These are phyloP conservation scores for Chrosomus eos DNA, from an alignment of 2,797 vertebrate species.

Conservation along the genomic window DNA sequence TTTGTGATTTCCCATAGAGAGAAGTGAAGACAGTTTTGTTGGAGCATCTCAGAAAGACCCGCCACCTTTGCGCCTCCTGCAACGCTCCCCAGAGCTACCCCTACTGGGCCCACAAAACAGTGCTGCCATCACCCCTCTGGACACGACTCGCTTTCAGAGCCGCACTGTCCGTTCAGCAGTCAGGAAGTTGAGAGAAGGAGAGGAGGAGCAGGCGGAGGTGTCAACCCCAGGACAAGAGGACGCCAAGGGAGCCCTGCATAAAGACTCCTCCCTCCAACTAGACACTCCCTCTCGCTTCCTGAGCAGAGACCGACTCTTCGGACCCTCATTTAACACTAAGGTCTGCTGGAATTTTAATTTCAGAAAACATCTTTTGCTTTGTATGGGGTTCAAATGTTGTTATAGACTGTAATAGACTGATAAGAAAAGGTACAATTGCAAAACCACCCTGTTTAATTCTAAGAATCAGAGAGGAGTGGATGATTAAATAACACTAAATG, in stretches of 20 bases:
- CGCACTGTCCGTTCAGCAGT: conserved; percentile 86
- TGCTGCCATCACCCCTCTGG: conserved; percentile 87
- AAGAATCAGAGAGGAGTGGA: background rate
- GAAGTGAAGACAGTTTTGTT: conserved; percentile 76
- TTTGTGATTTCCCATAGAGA: conserved; percentile 63
- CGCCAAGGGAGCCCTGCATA: conserved; percentile 70
- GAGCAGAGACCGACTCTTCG: conserved; percentile 91
- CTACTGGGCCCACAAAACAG: conserved; percentile 72
- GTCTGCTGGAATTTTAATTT: conserved; percentile 63
- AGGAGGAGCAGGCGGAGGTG: conserved; percentile 58
- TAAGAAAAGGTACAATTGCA: background rate
- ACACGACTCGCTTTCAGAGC: conserved; percentile 89
- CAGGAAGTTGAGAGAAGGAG: conserved; percentile 74
- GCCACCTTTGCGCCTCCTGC: conserved; percentile 51
- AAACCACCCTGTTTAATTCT: background rate
- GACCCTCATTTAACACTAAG: conserved; percentile 92
- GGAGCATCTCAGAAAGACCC: conserved; percentile 75
- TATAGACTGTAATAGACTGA: too few species aligned
- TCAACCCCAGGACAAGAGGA: conserved; percentile 51
- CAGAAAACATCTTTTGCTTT: background rate
- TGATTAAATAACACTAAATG: background rate
- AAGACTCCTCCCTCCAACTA: conserved; percentile 83
- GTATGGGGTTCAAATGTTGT: background rate
- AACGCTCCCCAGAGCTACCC: conserved; percentile 72
- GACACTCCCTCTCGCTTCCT: conserved; percentile 96